phyloP scores from a whole-genome alignment of 2,113 vertebrate genomes.

The Neodon shergylaensis region DNA sequence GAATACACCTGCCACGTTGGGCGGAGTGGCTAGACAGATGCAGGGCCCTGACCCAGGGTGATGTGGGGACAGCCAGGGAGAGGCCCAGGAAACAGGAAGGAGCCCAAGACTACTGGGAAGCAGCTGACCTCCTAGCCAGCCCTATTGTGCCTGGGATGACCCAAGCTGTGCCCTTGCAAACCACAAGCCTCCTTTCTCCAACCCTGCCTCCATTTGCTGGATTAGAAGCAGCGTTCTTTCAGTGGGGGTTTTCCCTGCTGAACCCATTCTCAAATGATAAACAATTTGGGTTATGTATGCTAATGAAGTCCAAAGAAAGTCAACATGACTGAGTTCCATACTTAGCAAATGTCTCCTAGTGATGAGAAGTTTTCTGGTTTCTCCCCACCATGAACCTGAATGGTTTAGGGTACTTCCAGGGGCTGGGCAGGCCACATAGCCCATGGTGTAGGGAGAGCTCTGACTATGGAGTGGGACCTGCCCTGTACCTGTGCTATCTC shows the following conservation, averaged over 20 bases:
- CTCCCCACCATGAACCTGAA: neutral
- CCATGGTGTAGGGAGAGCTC: neutral
- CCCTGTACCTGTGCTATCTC: too few relatives aligned
- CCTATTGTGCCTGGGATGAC: neutral
- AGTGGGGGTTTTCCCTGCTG: neutral
- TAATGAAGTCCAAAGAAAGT: neutral
- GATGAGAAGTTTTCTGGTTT: neutral
- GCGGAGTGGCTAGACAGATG: neutral
- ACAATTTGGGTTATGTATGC: neutral
- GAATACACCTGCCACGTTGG: slow-evolving; percentile 66
- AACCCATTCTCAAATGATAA: neutral
- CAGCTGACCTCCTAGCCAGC: slow-evolving; percentile 31
- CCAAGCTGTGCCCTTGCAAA: neutral
- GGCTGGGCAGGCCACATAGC: neutral
- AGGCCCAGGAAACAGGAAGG: neutral
- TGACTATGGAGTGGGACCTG: neutral
- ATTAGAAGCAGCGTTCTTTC: neutral
- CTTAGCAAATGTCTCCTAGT: neutral
- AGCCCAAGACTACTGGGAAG: neutral
- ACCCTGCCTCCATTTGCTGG: neutral
- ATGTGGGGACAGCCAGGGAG: slow-evolving; percentile 9
- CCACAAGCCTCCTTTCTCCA: neutral
- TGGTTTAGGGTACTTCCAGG: neutral
- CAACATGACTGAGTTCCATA: neutral
- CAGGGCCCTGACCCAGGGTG: slow-evolving; percentile 44